Conservation (phyloP, 2,888 invertebrate genomes). For the Chirona hameri region DNA sequence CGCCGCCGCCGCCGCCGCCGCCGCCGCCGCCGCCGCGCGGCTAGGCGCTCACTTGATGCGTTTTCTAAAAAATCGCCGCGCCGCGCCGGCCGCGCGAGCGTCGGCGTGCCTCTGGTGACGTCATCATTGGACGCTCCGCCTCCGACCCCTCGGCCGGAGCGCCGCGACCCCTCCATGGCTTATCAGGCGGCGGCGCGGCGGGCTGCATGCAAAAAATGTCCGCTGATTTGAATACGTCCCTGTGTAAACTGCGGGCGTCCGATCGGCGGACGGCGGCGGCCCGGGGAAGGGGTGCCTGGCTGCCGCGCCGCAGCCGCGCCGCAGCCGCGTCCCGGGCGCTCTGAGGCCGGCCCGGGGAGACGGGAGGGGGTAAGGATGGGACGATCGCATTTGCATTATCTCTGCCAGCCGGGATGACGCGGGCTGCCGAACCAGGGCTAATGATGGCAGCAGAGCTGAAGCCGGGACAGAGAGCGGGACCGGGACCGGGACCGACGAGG, state of each 20-base stretch:
- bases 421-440: background rate
- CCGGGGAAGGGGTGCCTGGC: background rate
- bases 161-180: background rate
- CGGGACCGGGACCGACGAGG: too few relatives aligned
- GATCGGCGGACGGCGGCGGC: background rate
- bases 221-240: background rate
- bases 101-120: background rate
- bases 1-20: background rate
- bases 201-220: slow-evolving; percentile 3
- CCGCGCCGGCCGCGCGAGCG: slow-evolving; percentile 3
- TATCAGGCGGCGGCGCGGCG: background rate
- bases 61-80: slow-evolving; percentile 7
- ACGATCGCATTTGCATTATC: background rate
- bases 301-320: background rate
- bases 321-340: background rate
- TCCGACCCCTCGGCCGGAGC: background rate
- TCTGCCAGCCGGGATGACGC: background rate
- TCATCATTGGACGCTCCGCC: background rate
- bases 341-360: background rate
- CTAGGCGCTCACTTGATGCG: background rate
- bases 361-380: background rate
- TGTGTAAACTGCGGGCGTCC: slow-evolving; percentile 23
- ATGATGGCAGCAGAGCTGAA: too few relatives aligned
- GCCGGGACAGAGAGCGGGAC: too few relatives aligned
- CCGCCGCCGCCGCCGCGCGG: background rate